Evolutionary conservation across 37 sponge, comb jelly and placozoan genomes (phyloP), one percentile per base, ranked within the genome.

Genomic region (Beroe forskalii): DNA sequence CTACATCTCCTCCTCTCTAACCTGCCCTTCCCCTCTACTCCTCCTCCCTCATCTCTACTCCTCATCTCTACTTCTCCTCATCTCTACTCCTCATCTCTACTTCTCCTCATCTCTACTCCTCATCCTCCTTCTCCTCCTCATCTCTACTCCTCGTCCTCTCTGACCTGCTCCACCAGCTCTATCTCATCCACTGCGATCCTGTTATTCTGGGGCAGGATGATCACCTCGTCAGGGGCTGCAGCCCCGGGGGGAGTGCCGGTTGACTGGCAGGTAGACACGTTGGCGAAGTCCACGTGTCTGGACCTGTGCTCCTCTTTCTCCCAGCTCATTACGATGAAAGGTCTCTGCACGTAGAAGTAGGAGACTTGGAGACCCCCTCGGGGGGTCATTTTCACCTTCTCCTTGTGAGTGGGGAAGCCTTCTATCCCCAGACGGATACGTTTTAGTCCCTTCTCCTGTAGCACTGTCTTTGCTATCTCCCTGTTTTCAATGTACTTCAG

Each of bases 201-300:
- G 75, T 72, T 72, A 36, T 72, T 36, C 37, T 36, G 75, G 19
- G 75, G 40, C 20, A 63, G 66, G 25, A 28, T 63, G 40, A 37
- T 22, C 9, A 39, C 14, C 37, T 72, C 75, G 40, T 72, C 75
- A 32, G 40, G 19, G 37, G 23, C 35, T 27, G 30, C 75, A 38
- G 75, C 14, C 39, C 40, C 14, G 40, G 31, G 75, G n/a, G n/a
- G n/a, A n/a, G n/a, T n/a, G n/a, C n/a, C n/a, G n/a, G n/a, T n/a
- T 12, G 40, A 33, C 75, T 72, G 75, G 35, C 75, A 72, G 8
- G 75, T 72, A 22, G 75, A 37, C 1, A 97, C 96, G 89, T 94
- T 94, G 0, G 94, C 94, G 83, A 97, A 97, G 93, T 97, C 98
- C 17, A 97, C 98, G 67, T 97, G 98, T 89, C 98, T 91, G 83